Percentiles rank a stretch among this genome's conserved stretches.
These are phyloP conservation scores for Ceuthmochares aereus DNA, from an alignment of 2,113 vertebrate species.

Conservation along the genomic window DNA sequence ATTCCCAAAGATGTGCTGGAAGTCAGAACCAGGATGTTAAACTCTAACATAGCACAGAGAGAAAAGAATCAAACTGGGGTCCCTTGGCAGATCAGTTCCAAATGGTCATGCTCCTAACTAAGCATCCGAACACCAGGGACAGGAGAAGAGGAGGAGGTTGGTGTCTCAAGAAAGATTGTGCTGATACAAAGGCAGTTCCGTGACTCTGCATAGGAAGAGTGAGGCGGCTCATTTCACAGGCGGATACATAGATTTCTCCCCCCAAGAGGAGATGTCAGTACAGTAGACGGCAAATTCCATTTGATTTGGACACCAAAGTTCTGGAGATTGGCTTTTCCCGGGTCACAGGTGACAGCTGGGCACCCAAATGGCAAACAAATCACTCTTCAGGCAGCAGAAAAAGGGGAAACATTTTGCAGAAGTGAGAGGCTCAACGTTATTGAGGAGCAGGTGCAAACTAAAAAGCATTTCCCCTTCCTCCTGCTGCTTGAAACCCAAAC, in stretches of 20 bases:
- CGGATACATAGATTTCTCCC: too few relatives aligned
- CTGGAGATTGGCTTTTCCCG: not conserved
- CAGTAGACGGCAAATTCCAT: not conserved
- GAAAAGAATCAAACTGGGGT: too few relatives aligned
- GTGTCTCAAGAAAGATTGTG: not conserved
- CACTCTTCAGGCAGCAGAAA: not conserved
- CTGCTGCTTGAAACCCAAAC: not conserved
- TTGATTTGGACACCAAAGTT: not conserved
- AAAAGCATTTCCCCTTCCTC: not conserved
- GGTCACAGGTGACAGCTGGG: not conserved
- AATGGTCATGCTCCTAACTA: not conserved
- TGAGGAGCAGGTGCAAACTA: constrained; percentile 73
- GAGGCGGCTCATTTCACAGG: not conserved
- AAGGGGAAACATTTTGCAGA: not conserved
- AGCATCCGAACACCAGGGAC: not conserved
- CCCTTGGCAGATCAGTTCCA: not conserved
- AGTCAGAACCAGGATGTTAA: not conserved
- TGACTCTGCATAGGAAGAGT: not conserved
- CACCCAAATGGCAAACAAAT: fast-evolving
- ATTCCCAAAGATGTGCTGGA: not conserved
- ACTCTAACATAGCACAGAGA: not conserved
- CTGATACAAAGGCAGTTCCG: not conserved
- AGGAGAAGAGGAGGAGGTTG: not conserved
- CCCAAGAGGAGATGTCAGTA: not conserved
- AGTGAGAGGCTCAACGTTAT: not conserved